Evolutionary conservation across 2,888 invertebrate genomes (phyloP), one percentile per base, ranked within the genome.

Genomic region (Eupithecia abbreviata): DNA sequence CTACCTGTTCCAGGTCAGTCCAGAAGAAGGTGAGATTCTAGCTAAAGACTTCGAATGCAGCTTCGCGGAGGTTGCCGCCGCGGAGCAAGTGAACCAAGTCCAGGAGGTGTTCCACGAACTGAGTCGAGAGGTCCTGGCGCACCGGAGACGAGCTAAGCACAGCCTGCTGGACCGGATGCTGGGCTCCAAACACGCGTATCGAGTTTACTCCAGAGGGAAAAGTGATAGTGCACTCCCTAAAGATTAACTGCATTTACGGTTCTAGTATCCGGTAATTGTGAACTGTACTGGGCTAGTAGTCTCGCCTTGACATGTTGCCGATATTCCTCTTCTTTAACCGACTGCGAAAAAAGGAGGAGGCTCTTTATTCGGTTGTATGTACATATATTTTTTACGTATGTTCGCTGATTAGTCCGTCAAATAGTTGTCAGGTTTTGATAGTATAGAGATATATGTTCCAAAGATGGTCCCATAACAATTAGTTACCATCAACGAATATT

Each of bases 21-120:
- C 96, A 4, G 98, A 98, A 86, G 98, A 98, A 92, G 98, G 98
- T 51, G 98, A 98, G 89, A 98, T 97, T 83, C 93, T 98, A 72
- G 98, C 98, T 12, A 97, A 98, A 89, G 98, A 98, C 89, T 97
- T 97, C 87, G 98, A 98, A 87, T 98, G 98, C 90, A 97, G 96
- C 87, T 98, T 98, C 91, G 96, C 97, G 62, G 98, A 98, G 92
- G 97, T 98, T 13, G 97, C 98, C 0, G 98, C 98, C 0, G 98
- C 98, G 0, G 98, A 98, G 90, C 98, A 98, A 92, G 97, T 97
- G 12, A 96, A 96, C 75, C 97, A 98, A 88, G 97, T 98, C 6
- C 97, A 97, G 0, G 97, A 98, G 80, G 98, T 97, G 30, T 98
- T 97, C 93, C 97, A 97, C 88, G 98, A 98, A 85, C 96, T 98